phyloP scores from a whole-genome alignment of 1,140 invertebrate genomes.

The Idris sp. region DNA sequence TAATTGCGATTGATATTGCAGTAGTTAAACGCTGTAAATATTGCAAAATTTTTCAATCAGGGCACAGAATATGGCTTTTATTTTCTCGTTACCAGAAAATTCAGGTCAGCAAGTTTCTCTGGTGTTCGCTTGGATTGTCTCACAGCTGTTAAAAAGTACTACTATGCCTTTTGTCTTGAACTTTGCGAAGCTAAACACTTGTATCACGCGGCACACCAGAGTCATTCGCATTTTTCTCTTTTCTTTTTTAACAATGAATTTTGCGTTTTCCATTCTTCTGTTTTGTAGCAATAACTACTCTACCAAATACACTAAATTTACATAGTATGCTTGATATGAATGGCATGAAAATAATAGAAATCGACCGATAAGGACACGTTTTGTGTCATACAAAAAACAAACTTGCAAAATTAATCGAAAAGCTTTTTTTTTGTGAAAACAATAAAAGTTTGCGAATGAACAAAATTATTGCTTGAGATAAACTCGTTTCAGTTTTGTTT shows the following conservation, averaged over 20 bases:
- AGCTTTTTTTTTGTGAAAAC: constrained; percentile 26
- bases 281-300: constrained; percentile 50
- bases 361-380: constrained; percentile 50
- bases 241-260: constrained; percentile 54
- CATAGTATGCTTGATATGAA: constrained; percentile 55
- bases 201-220: constrained; percentile 24
- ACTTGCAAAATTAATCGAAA: constrained; percentile 30
- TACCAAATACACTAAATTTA: constrained; percentile 52
- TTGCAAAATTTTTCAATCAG: too few species aligned
- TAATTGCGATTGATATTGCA: too few species aligned
- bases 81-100: too few species aligned
- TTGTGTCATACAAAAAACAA: constrained; percentile 27
- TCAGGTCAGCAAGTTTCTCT: too few species aligned
- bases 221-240: constrained; percentile 39
- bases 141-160: constrained; percentile 31
- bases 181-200: constrained; percentile 16
- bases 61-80: too few species aligned
- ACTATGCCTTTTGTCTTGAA: constrained; percentile 29
- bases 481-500: neutral
- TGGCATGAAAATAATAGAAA: constrained; percentile 58
- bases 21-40: too few species aligned
- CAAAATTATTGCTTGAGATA: constrained; percentile 1
- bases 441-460: constrained; percentile 9
- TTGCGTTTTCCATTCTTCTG: constrained; percentile 44
- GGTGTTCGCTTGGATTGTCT: too few species aligned